Conservation (phyloP, 2,113 vertebrate species). For the Alethe castanea region DNA sequence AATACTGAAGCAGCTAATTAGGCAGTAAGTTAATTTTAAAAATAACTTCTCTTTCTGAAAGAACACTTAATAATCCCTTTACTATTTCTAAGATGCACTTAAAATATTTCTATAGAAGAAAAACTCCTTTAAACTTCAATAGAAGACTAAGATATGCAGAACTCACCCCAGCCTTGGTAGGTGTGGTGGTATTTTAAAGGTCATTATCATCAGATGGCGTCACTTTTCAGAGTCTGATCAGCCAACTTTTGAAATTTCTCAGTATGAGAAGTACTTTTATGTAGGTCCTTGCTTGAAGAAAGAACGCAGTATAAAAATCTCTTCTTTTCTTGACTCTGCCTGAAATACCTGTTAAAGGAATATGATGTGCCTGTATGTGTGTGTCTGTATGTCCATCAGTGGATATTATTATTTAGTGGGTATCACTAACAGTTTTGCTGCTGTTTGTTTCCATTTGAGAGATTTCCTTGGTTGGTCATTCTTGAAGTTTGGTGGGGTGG, state of each 20-base stretch:
- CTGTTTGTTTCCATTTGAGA: neutral
- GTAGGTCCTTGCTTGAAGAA: neutral
- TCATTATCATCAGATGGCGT: neutral
- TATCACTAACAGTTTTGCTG: neutral
- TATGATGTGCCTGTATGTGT: neutral
- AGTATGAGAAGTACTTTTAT: neutral
- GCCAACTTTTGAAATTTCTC: neutral
- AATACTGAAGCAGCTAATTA: neutral
- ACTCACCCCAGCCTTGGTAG: rapidly evolving
- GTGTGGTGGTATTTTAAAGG: neutral
- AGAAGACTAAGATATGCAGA: neutral
- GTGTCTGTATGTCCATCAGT: neutral
- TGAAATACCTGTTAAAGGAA: neutral
- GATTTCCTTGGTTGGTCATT: neutral
- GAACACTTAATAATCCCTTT: neutral
- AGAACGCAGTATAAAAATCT: neutral
- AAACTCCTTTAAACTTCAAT: neutral
- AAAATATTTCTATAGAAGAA: neutral
- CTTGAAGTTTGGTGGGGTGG: neutral
- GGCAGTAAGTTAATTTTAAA: neutral
- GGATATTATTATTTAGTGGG: neutral
- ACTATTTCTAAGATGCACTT: neutral
- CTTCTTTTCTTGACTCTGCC: neutral
- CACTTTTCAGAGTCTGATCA: neutral
- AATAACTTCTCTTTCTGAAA: neutral